Evolutionary conservation across 2,888 invertebrate genomes (phyloP), one percentile per base, ranked within the genome.

Genomic region (Rhyacophila evoluta): DNA sequence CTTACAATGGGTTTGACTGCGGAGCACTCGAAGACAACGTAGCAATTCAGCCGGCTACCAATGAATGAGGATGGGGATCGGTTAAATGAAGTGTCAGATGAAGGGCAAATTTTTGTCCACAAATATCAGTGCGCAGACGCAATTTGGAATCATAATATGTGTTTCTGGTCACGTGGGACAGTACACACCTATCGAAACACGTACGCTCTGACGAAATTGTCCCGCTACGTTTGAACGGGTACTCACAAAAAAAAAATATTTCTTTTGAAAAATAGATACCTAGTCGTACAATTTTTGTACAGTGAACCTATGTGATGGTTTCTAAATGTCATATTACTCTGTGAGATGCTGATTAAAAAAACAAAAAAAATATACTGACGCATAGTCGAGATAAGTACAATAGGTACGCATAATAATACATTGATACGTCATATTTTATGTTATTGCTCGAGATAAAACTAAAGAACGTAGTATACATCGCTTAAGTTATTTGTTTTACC

Each of bases 81-180:
- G n/a, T n/a, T n/a, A 27, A 72, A 74, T 74, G 72, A 77, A 77
- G 77, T 79, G 79, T 79, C 79, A 79, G 71, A n/a, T 79, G 79
- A 79, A 79, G 79, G 79, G 79, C 79, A 72, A 79, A 79, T 77
- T 74, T 12, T 70, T 37, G 36, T 15, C 12, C 11, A 36, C 25
- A 39, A 11, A 39, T 55, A 19, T 55, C 41, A 38, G 12, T n/a
- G 36, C 75, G 75, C 75, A 70, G 70, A 39, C 71, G 69, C 25
- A 55, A 41, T 41, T 12, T 41, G 15, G 41, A 15, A 41, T n/a
- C n/a, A 15, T n/a, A n/a, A n/a, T 6, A 38, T 41, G 15, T 15
- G 15, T 41, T 15, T 41, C 11, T 41, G 41, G 41, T 41, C 41
- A 41, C 41, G 41, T 41, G 41, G 15, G 12, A 41, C 15, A 15